A percentile compares a stretch with the other conserved stretches of the same genome.
Conservation (phyloP, 37 sponge, comb jelly and placozoan species). For the Agelas oroides region DNA sequence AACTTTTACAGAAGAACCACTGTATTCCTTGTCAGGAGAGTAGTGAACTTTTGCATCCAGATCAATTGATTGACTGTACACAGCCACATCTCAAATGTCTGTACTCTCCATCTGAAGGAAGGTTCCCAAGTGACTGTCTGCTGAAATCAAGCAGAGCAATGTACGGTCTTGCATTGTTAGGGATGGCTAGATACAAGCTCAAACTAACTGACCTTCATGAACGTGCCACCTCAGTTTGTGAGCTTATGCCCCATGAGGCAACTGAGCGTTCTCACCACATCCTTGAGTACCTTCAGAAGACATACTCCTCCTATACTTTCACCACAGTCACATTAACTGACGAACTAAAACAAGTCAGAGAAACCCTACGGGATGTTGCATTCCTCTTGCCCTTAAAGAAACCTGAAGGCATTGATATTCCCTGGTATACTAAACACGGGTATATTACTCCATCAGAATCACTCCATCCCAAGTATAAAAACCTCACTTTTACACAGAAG, state of each 20-base stretch:
- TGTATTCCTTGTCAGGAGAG: constrained; percentile 37
- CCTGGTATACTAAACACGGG: constrained; percentile 25
- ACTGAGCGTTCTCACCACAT: constrained; percentile 18
- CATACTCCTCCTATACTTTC: neutral
- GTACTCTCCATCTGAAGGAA: constrained; percentile 41
- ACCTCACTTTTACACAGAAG: constrained; percentile 27
- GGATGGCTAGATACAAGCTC: constrained; percentile 52
- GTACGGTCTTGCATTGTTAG: constrained; percentile 13
- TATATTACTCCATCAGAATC: constrained; percentile 30
- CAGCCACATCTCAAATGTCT: constrained; percentile 8
- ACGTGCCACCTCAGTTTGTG: constrained; percentile 37
- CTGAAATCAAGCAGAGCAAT: neutral
- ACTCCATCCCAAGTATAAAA: neutral
- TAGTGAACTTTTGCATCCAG: neutral
- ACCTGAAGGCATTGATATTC: constrained; percentile 31
- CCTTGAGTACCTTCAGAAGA: constrained; percentile 16
- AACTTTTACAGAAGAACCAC: constrained; percentile 7
- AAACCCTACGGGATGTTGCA: constrained; percentile 18
- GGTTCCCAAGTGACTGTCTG: constrained; percentile 52
- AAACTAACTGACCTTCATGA: constrained; percentile 30
- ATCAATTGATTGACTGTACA: constrained; percentile 37
- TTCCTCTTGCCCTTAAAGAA: constrained; percentile 33
- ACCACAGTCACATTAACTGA: neutral
- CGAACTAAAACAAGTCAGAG: neutral
- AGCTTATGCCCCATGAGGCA: neutral